A percentile compares a stretch with the other conserved stretches of the same genome.
Evolutionary conservation across 2,888 invertebrate genomes (phyloP).

Genomic region (Ormyrus labotus): DNA sequence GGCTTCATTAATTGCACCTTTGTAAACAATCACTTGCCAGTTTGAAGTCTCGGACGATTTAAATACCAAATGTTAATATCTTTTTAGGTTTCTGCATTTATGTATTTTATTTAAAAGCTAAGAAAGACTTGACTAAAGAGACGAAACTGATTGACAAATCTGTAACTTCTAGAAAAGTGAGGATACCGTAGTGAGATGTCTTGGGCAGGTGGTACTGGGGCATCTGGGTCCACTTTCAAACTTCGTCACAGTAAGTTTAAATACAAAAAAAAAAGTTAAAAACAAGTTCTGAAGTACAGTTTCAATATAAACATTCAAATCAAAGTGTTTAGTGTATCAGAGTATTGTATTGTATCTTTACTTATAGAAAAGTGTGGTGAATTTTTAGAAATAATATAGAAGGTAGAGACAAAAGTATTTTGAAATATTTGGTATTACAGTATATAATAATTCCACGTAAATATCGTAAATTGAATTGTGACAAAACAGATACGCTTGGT

Average conservation of each 20-base stretch:
- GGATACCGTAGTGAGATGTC: slow-evolving; percentile 52
- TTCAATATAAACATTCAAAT: not conserved
- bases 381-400: too few species aligned
- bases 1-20: too few species aligned
- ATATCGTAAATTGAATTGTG: not conserved
- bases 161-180: slow-evolving; percentile 49
- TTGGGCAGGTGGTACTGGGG: slow-evolving; percentile 57
- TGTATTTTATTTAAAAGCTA: too few species aligned
- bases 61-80: too few species aligned
- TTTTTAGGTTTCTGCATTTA: too few species aligned
- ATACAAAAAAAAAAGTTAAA: not conserved
- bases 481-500: too few species aligned
- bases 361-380: too few species aligned
- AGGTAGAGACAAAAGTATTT: too few species aligned
- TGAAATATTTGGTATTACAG: too few species aligned
- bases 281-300: not conserved
- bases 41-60: too few species aligned
- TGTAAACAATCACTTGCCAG: too few species aligned
- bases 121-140: too few species aligned
- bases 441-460: not conserved
- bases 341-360: not conserved
- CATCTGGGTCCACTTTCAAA: slow-evolving; percentile 53
- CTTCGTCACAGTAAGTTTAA: slow-evolving; percentile 52
- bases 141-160: slow-evolving; percentile 20
- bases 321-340: not conserved